Percentiles rank a stretch among this genome's conserved stretches.
Evolutionary conservation across 2,113 vertebrate species (phyloP).

Genomic region (Gymnorhina tibicen): DNA sequence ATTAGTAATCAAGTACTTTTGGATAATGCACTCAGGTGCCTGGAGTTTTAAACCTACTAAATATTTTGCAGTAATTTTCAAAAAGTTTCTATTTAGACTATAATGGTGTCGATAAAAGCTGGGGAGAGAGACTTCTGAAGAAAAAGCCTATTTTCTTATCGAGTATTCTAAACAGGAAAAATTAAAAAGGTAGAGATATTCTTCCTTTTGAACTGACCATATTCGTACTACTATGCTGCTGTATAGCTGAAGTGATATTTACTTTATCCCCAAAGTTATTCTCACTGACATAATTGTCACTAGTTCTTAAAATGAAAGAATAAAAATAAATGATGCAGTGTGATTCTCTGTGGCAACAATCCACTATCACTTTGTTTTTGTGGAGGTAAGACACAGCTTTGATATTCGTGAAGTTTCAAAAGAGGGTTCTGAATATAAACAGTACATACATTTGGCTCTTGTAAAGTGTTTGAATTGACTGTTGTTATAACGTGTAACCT

Average conservation of each 20-base stretch:
- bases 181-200: not conserved
- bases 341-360: slow-evolving; percentile 52
- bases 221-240: not conserved
- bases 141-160: not conserved
- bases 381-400: not conserved
- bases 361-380: not conserved
- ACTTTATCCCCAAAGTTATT: not conserved
- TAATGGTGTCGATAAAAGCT: not conserved
- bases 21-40: not conserved
- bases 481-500: not conserved
- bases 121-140: not conserved
- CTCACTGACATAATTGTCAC: slow-evolving; percentile 56
- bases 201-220: not conserved
- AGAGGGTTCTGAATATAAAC: not conserved
- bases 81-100: not conserved
- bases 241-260: slow-evolving; percentile 6
- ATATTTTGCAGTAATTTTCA: not conserved
- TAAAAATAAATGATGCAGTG: slow-evolving; percentile 64
- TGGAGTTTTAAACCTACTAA: not conserved
- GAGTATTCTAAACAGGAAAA: not conserved
- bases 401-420: not conserved
- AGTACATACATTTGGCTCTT: not conserved
- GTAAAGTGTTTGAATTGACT: not conserved
- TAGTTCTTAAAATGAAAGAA: slow-evolving; percentile 57
- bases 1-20: not conserved